These are phyloP conservation scores for Thymelicus acteon DNA, from an alignment of 2,888 invertebrate genomes.

Conservation along the genomic window DNA sequence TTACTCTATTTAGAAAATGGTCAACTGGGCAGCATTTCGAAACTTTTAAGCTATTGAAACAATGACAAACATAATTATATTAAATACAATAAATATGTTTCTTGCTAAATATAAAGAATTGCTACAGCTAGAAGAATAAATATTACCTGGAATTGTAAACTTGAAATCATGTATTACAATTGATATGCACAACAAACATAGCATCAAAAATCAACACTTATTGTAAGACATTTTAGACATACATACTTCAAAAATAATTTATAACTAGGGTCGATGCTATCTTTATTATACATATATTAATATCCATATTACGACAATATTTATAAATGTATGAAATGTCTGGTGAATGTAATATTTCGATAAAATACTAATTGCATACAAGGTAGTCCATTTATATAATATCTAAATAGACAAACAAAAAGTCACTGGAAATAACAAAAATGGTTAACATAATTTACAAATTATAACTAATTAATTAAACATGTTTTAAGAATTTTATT, in stretches of 20 bases:
- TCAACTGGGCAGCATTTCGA: no score
- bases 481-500: not conserved
- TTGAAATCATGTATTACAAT: not conserved
- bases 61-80: no score
- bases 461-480: not conserved
- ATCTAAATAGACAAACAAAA: not conserved
- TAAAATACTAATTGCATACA: not conserved
- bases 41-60: no score
- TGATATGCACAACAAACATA: not conserved
- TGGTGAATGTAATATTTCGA: no score
- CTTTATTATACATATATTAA: not conserved
- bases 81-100: no score
- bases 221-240: not conserved
- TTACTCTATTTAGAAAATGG: no score
- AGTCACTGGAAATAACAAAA: conserved; percentile 1
- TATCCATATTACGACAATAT: not conserved
- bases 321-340: not conserved
- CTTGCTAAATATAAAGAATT: no score
- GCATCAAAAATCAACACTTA: not conserved
- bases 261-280: not conserved
- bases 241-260: not conserved
- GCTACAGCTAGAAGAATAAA: not conserved
- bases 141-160: not conserved
- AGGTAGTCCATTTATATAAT: not conserved
- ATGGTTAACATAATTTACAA: conserved; percentile 2